These are phyloP conservation scores for Cryptotermes secundus DNA, from an alignment of 1,140 invertebrate species.

Conservation along the genomic window DNA sequence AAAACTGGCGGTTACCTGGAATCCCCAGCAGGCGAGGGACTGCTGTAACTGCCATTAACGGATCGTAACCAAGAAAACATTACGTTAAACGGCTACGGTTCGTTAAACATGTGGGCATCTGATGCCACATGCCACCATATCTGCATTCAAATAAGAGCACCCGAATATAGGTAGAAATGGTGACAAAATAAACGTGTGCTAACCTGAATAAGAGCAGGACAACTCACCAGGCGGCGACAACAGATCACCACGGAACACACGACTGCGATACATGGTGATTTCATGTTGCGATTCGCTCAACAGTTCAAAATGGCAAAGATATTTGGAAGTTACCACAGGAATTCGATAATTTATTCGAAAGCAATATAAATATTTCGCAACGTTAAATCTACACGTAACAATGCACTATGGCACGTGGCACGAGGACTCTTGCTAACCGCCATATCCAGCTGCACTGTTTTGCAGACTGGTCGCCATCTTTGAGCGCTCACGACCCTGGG, in stretches of 20 bases:
- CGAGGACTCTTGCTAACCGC: neutral
- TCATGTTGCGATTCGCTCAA: slow-evolving; percentile 40
- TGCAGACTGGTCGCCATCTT: slow-evolving; percentile 17
- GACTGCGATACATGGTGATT: slow-evolving; percentile 47
- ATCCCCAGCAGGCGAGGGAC: no score
- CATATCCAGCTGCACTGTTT: neutral
- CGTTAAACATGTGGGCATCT: no score
- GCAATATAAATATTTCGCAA: neutral
- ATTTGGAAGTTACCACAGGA: slow-evolving; percentile 26
- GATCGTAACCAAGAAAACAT: no score
- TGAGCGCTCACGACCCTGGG: slow-evolving; percentile 5
- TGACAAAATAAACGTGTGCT: neutral
- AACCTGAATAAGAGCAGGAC: slow-evolving; percentile 16
- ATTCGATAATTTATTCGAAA: neutral
- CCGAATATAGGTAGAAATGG: neutral
- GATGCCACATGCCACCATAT: no score
- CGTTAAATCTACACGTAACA: neutral
- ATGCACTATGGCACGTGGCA: slow-evolving; percentile 16
- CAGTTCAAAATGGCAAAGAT: slow-evolving; percentile 24
- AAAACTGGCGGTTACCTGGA: no score
- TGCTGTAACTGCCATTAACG: no score
- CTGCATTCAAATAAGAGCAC: neutral
- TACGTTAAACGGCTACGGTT: no score
- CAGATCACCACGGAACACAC: slow-evolving; percentile 47
- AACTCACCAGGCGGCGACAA: slow-evolving; percentile 42